Percentiles rank a stretch among this genome's conserved stretches.
Evolutionary conservation across 23 tunicate species (phyloP).

Genomic region (Ascidia mentula): DNA sequence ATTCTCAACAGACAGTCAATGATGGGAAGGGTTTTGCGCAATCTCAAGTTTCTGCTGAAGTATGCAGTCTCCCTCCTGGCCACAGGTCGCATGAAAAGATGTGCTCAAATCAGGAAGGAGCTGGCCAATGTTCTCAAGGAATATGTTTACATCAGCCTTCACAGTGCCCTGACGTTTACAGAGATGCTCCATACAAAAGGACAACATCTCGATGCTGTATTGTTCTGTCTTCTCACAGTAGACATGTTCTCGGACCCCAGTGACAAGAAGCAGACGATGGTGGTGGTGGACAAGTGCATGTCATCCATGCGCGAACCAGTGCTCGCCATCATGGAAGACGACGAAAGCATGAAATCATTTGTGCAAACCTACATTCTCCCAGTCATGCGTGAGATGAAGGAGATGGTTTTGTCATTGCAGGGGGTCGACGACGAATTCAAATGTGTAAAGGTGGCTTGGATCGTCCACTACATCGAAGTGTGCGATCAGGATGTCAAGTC

Average conservation of each 20-base stretch:
- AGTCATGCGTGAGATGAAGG: not conserved
- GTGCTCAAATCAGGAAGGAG: not conserved
- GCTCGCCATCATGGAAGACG: not conserved
- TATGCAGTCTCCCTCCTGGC: not conserved
- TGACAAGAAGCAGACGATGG: not conserved
- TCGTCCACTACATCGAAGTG: not conserved
- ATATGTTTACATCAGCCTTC: not conserved
- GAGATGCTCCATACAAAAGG: constrained; percentile 1
- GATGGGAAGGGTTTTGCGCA: not conserved
- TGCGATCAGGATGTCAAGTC: not conserved
- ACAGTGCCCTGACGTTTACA: not conserved
- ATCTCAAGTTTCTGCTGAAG: not conserved
- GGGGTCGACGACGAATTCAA: not conserved
- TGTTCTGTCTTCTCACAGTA: not conserved
- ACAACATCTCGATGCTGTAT: not conserved
- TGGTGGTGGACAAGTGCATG: constrained; percentile 2
- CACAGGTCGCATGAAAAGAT: not conserved
- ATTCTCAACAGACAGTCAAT: not conserved
- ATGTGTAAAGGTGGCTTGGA: not conserved
- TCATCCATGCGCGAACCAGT: not conserved
- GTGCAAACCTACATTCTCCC: not conserved
- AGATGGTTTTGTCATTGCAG: not conserved
- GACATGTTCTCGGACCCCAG: not conserved
- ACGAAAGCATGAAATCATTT: not conserved
- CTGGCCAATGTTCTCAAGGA: not conserved